A percentile compares a stretch with the other conserved stretches of the same genome.
These are phyloP conservation scores for Globodera ellingtonae DNA, from an alignment of 1,140 invertebrate genomes.

Conservation along the genomic window DNA sequence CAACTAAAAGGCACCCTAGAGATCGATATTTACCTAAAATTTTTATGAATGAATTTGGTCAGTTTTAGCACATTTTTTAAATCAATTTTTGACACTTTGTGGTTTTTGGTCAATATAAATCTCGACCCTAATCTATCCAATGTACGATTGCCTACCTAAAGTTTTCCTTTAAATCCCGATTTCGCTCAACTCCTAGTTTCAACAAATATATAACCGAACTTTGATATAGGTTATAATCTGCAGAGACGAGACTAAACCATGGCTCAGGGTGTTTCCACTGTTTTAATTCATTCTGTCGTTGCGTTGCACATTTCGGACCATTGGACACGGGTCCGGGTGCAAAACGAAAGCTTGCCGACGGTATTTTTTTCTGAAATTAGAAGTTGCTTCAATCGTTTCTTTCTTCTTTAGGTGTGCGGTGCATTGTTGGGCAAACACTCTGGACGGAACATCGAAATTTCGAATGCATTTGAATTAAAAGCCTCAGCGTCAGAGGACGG, in stretches of 20 bases:
- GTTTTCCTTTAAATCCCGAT: no score
- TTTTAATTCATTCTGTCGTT: slow-evolving; percentile 44
- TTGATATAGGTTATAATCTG: not conserved
- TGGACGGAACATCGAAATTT: slow-evolving; percentile 40
- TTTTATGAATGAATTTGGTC: no score
- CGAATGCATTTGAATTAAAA: slow-evolving; percentile 46
- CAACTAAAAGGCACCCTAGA: no score
- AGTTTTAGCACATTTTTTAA: no score
- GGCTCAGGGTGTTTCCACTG: slow-evolving; percentile 15
- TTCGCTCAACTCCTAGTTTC: no score
- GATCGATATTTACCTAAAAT: no score
- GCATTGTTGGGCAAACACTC: slow-evolving; percentile 49
- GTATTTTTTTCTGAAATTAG: slow-evolving; percentile 24
- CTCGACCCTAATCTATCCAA: no score
- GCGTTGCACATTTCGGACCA: slow-evolving; percentile 45
- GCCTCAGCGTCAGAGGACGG: slow-evolving; percentile 20
- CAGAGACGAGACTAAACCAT: not conserved
- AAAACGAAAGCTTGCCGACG: slow-evolving; percentile 36
- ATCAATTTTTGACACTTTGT: no score
- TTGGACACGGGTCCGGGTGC: slow-evolving; percentile 45
- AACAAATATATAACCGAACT: no score
- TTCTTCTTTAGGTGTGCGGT: slow-evolving; percentile 38
- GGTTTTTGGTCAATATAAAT: no score
- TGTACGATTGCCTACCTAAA: no score
- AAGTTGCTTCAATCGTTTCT: slow-evolving; percentile 12